phyloP scores from a whole-genome alignment of 2,888 invertebrate species.

The Fabriciana adippe region DNA sequence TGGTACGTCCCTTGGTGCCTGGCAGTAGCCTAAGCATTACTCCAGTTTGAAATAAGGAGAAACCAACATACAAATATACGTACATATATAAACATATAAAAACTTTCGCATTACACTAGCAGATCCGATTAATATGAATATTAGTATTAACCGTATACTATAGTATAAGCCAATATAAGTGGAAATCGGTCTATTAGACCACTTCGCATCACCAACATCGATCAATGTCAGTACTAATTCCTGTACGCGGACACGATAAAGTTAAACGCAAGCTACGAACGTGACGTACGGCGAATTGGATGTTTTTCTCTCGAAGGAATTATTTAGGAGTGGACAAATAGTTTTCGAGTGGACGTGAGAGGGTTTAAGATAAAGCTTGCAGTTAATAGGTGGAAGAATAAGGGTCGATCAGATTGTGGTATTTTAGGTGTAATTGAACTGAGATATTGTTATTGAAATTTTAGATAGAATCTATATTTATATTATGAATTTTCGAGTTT shows the following conservation, averaged over 20 bases:
- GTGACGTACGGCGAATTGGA: slow-evolving; percentile 51
- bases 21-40: no score
- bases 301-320: slow-evolving; percentile 59
- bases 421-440: slow-evolving; percentile 23
- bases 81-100: no score
- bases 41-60: no score
- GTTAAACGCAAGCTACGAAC: slow-evolving; percentile 51
- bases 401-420: slow-evolving; percentile 38
- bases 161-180: neutral
- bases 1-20: no score
- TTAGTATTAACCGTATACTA: neutral
- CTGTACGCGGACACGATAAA: slow-evolving; percentile 53
- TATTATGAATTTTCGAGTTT: neutral
- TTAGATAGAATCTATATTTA: slow-evolving; percentile 1
- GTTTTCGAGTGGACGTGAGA: slow-evolving; percentile 56
- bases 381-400: slow-evolving; percentile 46
- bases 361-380: slow-evolving; percentile 49
- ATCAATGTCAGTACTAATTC: slow-evolving; percentile 59
- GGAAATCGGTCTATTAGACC: slow-evolving; percentile 45
- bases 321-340: slow-evolving; percentile 66
- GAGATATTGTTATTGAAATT: slow-evolving; percentile 31
- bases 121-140: neutral
- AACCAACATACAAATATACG: no score
- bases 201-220: slow-evolving; percentile 44
- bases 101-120: no score